phyloP scores from a whole-genome alignment of 2,113 vertebrate species.

The Anhinga anhinga region DNA sequence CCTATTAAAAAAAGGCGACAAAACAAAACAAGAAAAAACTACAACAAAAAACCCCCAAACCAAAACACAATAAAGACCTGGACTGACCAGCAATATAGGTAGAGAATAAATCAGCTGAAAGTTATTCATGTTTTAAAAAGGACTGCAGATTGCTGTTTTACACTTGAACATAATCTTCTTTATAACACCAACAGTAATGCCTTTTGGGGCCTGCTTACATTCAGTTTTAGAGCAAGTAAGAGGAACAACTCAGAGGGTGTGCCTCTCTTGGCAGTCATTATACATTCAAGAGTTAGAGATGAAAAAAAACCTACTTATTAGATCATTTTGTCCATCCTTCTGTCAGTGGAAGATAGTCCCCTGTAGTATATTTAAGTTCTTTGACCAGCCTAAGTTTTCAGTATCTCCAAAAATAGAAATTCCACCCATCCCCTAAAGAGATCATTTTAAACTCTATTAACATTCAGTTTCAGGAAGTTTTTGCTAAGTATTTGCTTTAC shows the following conservation, averaged over 20 bases:
- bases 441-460: neutral
- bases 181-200: neutral
- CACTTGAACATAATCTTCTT: neutral
- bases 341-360: neutral
- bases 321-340: constrained; percentile 46
- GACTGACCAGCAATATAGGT: neutral
- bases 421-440: neutral
- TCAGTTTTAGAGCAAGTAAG: neutral
- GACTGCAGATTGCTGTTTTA: neutral
- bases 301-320: constrained; percentile 30
- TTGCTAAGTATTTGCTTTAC: neutral
- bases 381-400: neutral
- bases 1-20: neutral
- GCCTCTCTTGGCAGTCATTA: constrained; percentile 25
- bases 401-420: constrained; percentile 15
- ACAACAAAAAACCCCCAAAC: neutral
- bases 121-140: neutral
- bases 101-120: neutral
- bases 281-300: neutral
- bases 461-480: neutral
- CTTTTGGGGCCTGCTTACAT: neutral
- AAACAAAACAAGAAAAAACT: neutral
- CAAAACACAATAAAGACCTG: neutral
- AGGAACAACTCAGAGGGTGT: constrained; percentile 26
- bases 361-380: constrained; percentile 22